Percentiles rank a stretch among this genome's conserved stretches.
Conservation (phyloP, 1,140 invertebrate genomes). For the Dendrolimus punctatus region DNA sequence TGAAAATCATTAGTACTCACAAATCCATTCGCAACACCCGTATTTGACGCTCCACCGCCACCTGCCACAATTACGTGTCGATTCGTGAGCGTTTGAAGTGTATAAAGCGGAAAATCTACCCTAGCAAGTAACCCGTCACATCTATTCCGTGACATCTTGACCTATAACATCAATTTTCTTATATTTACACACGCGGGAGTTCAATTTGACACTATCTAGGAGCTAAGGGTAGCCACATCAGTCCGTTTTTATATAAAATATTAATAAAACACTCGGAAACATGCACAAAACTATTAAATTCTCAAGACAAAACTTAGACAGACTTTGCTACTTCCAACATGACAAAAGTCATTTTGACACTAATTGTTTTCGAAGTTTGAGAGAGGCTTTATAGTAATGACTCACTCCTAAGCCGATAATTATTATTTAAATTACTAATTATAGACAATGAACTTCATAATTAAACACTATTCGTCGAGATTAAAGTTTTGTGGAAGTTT, state of each 20-base stretch:
- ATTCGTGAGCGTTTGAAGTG: constrained; percentile 90
- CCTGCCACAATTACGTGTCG: constrained; percentile 95
- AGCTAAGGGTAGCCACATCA: constrained; percentile 32
- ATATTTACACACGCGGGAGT: constrained; percentile 15
- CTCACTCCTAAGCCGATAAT: too few species aligned
- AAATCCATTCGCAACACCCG: constrained; percentile 96
- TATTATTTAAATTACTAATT: too few species aligned
- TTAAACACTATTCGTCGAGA: too few species aligned
- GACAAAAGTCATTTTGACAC: constrained; percentile 62
- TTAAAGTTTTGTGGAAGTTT: too few species aligned
- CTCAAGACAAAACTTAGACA: constrained; percentile 35
- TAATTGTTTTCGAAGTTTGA: constrained; percentile 7
- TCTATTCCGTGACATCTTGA: constrained; percentile 59
- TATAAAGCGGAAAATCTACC: constrained; percentile 95
- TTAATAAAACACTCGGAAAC: constrained; percentile 22
- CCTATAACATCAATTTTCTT: constrained; percentile 42
- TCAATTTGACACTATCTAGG: constrained; percentile 28
- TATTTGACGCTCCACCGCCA: constrained; percentile 95
- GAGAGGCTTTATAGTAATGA: neutral
- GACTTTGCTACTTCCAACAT: constrained; percentile 63
- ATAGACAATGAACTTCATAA: too few species aligned
- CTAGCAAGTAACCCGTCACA: constrained; percentile 82
- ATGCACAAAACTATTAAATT: constrained; percentile 33
- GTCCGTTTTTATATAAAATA: constrained; percentile 34
- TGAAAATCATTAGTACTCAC: constrained; percentile 73